Percentiles rank a stretch among this genome's conserved stretches.
These are phyloP conservation scores for Phenganax marumi DNA, from an alignment of 92 coral and sea anemone species.

Conservation along the genomic window DNA sequence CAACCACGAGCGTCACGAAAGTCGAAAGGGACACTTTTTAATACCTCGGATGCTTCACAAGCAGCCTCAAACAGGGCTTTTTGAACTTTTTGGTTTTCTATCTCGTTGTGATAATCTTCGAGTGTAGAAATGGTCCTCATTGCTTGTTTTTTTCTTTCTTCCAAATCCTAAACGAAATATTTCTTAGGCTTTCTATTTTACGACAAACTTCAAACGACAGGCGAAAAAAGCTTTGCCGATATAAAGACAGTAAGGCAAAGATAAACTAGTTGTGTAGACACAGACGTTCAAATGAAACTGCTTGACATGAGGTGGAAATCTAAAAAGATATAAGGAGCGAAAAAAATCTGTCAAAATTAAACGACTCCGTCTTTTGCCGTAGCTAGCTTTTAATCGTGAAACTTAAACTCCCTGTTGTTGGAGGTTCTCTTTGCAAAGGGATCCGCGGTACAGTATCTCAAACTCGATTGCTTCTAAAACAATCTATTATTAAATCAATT, in stretches of 20 bases:
- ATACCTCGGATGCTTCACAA: conserved; percentile 27
- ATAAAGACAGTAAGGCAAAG: not conserved
- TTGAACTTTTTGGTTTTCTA: conserved; percentile 24
- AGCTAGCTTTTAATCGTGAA: no score
- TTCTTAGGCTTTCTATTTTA: not conserved
- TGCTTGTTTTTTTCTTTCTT: conserved; percentile 23
- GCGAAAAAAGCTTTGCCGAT: not conserved
- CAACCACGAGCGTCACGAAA: not conserved
- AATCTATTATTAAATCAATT: no score
- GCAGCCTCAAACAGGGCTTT: conserved; percentile 6
- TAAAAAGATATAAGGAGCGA: no score
- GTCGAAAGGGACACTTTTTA: not conserved
- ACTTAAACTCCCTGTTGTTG: no score
- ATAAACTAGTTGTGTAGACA: not conserved
- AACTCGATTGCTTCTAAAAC: no score
- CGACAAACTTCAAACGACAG: not conserved
- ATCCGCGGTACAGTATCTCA: no score
- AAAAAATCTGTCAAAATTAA: no score
- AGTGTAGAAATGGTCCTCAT: conserved; percentile 32
- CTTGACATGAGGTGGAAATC: no score
- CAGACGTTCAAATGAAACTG: no score
- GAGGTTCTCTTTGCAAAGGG: no score
- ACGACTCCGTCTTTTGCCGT: no score
- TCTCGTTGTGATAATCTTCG: conserved; percentile 37
- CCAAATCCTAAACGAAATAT: not conserved